Percentiles rank a stretch among this genome's conserved stretches.
Conservation (phyloP, 2,113 vertebrate genomes). For the Ellobius talpinus region DNA sequence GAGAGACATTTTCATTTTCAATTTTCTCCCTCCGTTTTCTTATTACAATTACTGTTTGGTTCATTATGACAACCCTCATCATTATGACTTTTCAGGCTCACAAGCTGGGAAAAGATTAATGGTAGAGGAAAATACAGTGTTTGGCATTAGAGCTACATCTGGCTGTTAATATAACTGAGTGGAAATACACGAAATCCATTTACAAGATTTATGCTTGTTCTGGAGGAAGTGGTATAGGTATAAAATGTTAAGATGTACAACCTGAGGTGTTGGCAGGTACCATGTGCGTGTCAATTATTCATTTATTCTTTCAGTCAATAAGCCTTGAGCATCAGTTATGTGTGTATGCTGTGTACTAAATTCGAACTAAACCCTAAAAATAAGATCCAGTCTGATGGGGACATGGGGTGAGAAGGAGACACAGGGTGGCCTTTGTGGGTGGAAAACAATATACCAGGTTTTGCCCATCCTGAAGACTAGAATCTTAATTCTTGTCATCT, state of each 20-base stretch:
- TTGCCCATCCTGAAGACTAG: neutral
- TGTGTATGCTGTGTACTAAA: neutral
- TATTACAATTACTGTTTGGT: slow-evolving; percentile 83
- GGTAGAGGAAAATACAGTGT: slow-evolving; percentile 69
- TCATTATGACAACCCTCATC: slow-evolving; percentile 81
- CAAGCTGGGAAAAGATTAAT: slow-evolving; percentile 80
- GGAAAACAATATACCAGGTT: neutral
- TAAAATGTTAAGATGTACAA: slow-evolving; percentile 71
- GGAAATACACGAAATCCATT: slow-evolving; percentile 75
- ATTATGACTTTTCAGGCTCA: slow-evolving; percentile 81
- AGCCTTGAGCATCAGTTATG: slow-evolving; percentile 43
- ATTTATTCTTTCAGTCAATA: slow-evolving; percentile 48
- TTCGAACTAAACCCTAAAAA: slow-evolving; percentile 25
- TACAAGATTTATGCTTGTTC: slow-evolving; percentile 77
- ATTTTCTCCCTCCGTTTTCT: slow-evolving; percentile 79
- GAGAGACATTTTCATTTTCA: slow-evolving; percentile 80
- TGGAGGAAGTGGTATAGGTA: slow-evolving; percentile 59
- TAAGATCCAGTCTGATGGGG: neutral
- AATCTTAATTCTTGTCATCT: slow-evolving; percentile 48
- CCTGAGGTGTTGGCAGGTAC: slow-evolving; percentile 49
- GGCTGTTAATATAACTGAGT: slow-evolving; percentile 74
- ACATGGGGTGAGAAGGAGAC: neutral
- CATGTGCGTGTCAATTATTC: slow-evolving; percentile 51
- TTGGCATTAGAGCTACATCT: slow-evolving; percentile 66
- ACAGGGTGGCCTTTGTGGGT: neutral